Evolutionary conservation across 2,888 invertebrate species (phyloP), one percentile per base, ranked within the genome.

Genomic region (Galerucella nymphaeae): DNA sequence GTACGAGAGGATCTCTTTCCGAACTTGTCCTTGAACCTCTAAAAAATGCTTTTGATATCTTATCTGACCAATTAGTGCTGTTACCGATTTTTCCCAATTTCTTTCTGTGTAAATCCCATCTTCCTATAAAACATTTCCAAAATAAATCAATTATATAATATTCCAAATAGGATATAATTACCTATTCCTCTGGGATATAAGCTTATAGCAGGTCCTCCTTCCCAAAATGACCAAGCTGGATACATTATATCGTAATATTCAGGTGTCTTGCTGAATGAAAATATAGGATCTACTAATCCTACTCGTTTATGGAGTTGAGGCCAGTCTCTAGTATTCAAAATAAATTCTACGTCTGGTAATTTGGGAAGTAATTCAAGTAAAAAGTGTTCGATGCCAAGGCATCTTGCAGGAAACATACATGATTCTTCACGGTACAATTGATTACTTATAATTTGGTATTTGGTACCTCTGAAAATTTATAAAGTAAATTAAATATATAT

Each of bases 221-320:
- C 96, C 97, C 98, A 97, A 86, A 99, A 99, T 55, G 96, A 93
- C 98, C 98, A 99, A 0, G 98, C 95, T 1, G 98, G 98, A 85
- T 95, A 96, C 92, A 95, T 94, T 75, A 99, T 96, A 84, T 99
- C 99, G 85, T 90, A 89, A 86, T 96, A 95, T 48, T 95, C 92
- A 57, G 85, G 83, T 0, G 94, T 93, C 93, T 98, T 98, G 85
- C 98, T 98, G 85, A 99, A 99, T 2, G 98, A 98, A 84, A 98
- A 94, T n/a, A 98, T 91, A 14, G 98, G 98, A 42, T 91, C 90
- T 79, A 89, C 87, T 9, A 87, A 84, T 1, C 90, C 90, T 88
- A 90, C 91, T 68, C 89, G 87, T 77, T 87, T 89, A 78, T 91
- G 91, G 18, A 95, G 88, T 88, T 97, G 97, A 4, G 98, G 98